Percentiles rank a stretch among this genome's conserved stretches.
Evolutionary conservation across 2,888 invertebrate genomes (phyloP).

Genomic region (Lithophane socia): DNA sequence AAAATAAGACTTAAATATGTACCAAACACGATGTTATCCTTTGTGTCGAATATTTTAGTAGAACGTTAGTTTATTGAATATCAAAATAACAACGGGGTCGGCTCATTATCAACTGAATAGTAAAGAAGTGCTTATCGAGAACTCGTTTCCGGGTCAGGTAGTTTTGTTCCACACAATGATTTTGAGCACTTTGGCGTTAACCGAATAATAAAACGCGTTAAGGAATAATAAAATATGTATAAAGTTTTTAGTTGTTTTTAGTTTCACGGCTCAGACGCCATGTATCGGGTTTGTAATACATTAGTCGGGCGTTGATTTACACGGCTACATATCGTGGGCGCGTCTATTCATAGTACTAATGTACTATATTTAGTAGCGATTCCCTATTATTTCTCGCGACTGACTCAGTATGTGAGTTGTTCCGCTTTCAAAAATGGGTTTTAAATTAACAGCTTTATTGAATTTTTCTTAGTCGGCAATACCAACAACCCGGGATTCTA

Average conservation of each 20-base stretch:
- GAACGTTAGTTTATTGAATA: conserved; percentile 14
- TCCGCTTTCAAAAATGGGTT: conserved; percentile 79
- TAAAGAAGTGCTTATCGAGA: conserved; percentile 72
- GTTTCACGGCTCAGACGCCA: conserved; percentile 74
- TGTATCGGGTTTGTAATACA: conserved; percentile 86
- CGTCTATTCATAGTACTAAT: conserved; percentile 89
- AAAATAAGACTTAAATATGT: background rate
- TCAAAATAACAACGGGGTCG: conserved; percentile 50
- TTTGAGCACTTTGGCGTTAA: conserved; percentile 68
- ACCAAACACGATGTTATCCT: conserved; percentile 8
- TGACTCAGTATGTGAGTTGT: conserved; percentile 83
- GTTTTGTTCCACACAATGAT: conserved; percentile 74
- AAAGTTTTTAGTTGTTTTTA: conserved; percentile 73
- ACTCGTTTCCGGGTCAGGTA: conserved; percentile 77
- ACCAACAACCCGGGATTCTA: conserved; percentile 1
- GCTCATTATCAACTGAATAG: conserved; percentile 70
- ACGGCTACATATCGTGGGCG: conserved; percentile 85
- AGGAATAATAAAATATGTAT: conserved; percentile 70
- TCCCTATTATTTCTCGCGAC: conserved; percentile 88
- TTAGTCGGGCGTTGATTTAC: conserved; percentile 89
- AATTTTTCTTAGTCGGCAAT: conserved; percentile 28
- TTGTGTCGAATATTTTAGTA: conserved; percentile 22
- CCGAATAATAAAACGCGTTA: conserved; percentile 63
- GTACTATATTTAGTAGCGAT: conserved; percentile 89
- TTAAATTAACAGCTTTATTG: conserved; percentile 46